Conservation (phyloP, 2,113 vertebrate genomes). For the Edolisoma coerulescens region DNA sequence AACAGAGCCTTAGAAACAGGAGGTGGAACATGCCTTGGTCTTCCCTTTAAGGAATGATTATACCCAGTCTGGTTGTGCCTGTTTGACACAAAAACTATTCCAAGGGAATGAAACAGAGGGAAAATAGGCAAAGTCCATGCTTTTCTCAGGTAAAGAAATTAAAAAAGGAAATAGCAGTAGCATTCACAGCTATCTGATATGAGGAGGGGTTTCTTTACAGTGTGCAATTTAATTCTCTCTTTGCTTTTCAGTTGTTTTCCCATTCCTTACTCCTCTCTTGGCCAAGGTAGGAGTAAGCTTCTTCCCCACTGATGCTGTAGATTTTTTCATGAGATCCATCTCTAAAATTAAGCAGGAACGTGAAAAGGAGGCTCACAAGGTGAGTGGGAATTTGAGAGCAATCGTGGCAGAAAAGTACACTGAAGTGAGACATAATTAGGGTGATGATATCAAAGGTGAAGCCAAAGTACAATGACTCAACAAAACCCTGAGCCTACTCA, state of each 20-base stretch:
- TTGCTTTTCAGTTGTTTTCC: slow-evolving; percentile 35
- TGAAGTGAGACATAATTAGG: not conserved
- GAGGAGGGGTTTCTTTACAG: not conserved
- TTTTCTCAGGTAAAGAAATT: not conserved
- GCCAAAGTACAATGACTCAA: not conserved
- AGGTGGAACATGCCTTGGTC: not conserved
- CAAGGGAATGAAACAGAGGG: not conserved
- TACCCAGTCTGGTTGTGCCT: not conserved
- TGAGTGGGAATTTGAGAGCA: not conserved
- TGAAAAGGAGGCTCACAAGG: not conserved
- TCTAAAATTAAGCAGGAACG: slow-evolving; percentile 49
- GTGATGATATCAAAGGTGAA: not conserved
- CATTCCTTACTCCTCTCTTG: slow-evolving; percentile 21
- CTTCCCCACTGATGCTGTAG: not conserved
- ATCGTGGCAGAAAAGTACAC: not conserved
- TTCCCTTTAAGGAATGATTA: not conserved
- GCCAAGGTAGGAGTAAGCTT: not conserved
- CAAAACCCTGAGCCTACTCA: not conserved
- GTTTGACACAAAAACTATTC: not conserved
- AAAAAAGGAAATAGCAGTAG: not conserved
- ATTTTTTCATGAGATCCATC: slow-evolving; percentile 52
- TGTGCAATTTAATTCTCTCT: not conserved
- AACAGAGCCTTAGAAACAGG: not conserved
- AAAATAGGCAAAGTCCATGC: not conserved
- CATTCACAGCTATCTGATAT: not conserved